These are phyloP conservation scores for Drosophila falleni DNA, from an alignment of 2,888 invertebrate species.

Conservation along the genomic window DNA sequence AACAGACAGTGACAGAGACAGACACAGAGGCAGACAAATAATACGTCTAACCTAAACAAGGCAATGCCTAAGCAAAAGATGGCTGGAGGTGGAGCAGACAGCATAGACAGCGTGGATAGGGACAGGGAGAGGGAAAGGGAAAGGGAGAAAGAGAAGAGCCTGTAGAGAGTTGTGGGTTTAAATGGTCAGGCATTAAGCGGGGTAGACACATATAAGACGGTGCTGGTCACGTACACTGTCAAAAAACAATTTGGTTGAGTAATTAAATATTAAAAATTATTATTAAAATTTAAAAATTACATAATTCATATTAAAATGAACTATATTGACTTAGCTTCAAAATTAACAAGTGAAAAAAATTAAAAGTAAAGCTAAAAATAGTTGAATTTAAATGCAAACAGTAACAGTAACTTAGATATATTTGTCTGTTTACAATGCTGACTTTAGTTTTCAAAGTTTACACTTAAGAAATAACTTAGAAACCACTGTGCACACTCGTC, in stretches of 20 bases:
- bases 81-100: background rate
- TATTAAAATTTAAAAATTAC: too few relatives aligned
- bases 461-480: conserved; percentile 7
- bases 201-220: conserved; percentile 1
- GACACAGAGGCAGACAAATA: conserved; percentile 28
- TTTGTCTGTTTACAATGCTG: background rate
- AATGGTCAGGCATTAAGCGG: background rate
- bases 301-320: too few relatives aligned
- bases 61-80: background rate
- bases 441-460: conserved; percentile 3
- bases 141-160: background rate
- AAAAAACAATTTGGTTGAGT: background rate
- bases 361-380: too few relatives aligned
- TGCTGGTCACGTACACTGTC: background rate
- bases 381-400: too few relatives aligned
- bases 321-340: too few relatives aligned
- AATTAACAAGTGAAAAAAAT: too few relatives aligned
- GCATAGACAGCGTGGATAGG: background rate
- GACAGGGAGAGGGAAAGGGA: background rate
- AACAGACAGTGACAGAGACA: conserved; percentile 6
- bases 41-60: conserved; percentile 28
- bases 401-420: background rate
- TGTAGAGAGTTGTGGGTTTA: background rate
- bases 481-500: conserved; percentile 29
- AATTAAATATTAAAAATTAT: too few relatives aligned